phyloP scores from a whole-genome alignment of 1,140 invertebrate genomes.

The Drosophila orosa region DNA sequence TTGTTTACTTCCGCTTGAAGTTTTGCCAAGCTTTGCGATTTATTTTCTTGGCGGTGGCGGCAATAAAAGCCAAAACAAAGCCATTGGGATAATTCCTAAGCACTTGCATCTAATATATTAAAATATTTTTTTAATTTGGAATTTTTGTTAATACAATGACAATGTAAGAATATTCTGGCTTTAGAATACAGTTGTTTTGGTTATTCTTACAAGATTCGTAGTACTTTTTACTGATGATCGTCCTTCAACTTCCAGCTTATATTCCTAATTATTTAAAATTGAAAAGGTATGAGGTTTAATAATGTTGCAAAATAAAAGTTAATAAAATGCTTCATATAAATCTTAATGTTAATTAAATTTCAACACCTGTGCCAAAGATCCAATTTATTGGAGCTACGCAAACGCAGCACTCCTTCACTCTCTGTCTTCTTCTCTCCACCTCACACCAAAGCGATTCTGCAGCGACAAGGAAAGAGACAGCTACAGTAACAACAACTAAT shows the following conservation, averaged over 20 bases:
- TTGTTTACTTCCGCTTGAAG: conserved; percentile 50
- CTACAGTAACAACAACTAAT: conserved; percentile 68
- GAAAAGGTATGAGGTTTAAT: no score
- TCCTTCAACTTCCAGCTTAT: no score
- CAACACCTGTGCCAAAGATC: conserved; percentile 2
- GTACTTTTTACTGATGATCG: no score
- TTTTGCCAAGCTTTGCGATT: conserved; percentile 45
- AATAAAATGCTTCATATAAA: no score
- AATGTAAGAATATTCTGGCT: neutral
- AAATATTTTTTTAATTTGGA: neutral
- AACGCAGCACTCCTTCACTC: conserved; percentile 2
- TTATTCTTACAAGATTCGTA: no score
- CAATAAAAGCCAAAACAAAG: conserved; percentile 19
- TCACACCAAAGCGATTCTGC: conserved; percentile 12
- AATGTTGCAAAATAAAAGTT: neutral
- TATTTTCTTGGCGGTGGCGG: conserved; percentile 22
- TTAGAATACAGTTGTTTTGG: neutral
- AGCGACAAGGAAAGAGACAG: conserved; percentile 22
- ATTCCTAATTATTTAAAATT: no score
- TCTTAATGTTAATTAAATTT: neutral
- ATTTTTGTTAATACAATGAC: neutral
- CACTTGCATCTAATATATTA: neutral
- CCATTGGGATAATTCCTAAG: neutral
- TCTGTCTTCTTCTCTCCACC: neutral
- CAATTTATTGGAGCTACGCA: conserved; percentile 12